A percentile compares a stretch with the other conserved stretches of the same genome.
phyloP scores from a whole-genome alignment of 2,797 vertebrate genomes.

The Leucoraja ocellata region DNA sequence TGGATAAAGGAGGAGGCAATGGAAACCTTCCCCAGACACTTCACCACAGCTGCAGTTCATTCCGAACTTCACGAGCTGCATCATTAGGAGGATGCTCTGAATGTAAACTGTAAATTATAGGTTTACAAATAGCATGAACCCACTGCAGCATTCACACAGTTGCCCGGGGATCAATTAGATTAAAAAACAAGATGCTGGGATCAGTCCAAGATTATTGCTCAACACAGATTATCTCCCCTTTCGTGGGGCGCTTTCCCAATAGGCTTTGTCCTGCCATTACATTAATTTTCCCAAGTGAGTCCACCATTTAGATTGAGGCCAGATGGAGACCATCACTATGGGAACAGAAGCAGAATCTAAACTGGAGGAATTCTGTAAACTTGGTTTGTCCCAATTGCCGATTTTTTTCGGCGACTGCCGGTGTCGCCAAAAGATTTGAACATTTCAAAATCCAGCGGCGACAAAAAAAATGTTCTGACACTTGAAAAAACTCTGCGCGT shows the following conservation, averaged over 20 bases:
- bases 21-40: background rate
- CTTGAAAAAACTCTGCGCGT: no score
- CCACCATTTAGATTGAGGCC: background rate
- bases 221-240: background rate
- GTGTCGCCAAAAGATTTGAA: no score
- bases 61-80: background rate
- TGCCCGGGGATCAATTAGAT: background rate
- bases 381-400: no score
- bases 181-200: background rate
- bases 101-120: background rate
- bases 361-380: background rate
- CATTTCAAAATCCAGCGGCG: no score
- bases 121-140: background rate
- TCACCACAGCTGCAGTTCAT: background rate
- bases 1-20: background rate
- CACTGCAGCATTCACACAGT: background rate
- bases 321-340: background rate
- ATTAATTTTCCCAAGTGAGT: background rate
- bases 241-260: background rate
- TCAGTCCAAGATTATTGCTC: background rate
- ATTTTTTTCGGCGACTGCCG: no score
- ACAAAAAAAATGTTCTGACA: no score
- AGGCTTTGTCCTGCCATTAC: background rate
- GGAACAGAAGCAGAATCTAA: background rate
- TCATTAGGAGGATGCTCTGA: background rate